phyloP scores from a whole-genome alignment of 2,888 invertebrate genomes.

The Watsonalla cultraria region DNA sequence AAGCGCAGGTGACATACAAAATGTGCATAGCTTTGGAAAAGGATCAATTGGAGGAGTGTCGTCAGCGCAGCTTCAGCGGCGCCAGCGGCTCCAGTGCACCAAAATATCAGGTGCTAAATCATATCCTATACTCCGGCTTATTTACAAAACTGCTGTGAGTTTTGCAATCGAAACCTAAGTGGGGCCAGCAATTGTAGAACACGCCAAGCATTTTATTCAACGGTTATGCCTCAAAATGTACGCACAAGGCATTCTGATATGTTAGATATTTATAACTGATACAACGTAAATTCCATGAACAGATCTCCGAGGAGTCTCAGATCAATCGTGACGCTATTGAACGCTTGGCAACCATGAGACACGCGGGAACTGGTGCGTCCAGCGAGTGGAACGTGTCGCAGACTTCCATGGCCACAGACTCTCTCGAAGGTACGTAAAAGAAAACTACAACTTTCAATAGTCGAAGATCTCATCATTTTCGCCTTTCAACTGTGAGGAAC shows the following conservation, averaged over 20 bases:
- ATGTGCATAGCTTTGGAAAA: conserved; percentile 41
- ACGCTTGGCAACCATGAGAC: conserved; percentile 53
- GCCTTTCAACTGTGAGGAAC: too few species aligned
- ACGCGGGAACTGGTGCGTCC: conserved; percentile 38
- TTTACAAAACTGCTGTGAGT: too few species aligned
- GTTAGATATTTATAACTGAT: not conserved
- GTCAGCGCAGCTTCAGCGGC: too few species aligned
- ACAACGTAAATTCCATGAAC: conserved; percentile 20
- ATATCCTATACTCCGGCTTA: too few species aligned
- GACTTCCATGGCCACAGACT: conserved; percentile 38
- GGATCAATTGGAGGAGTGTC: conserved; percentile 37
- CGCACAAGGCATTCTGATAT: not conserved
- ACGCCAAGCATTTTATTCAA: too few species aligned
- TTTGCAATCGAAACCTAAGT: too few species aligned
- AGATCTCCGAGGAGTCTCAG: conserved; percentile 38
- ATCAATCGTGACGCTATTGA: conserved; percentile 55
- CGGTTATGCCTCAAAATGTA: too few species aligned
- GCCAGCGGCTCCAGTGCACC: too few species aligned
- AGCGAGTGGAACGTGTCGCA: conserved; percentile 43
- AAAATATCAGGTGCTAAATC: too few species aligned
- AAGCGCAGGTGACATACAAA: conserved; percentile 84
- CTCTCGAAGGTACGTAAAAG: conserved; percentile 40
- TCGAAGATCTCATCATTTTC: too few species aligned
- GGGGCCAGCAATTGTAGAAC: too few species aligned
- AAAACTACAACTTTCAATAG: too few species aligned